phyloP scores from a whole-genome alignment of 2,113 vertebrate genomes.

The Raphicerus campestris region DNA sequence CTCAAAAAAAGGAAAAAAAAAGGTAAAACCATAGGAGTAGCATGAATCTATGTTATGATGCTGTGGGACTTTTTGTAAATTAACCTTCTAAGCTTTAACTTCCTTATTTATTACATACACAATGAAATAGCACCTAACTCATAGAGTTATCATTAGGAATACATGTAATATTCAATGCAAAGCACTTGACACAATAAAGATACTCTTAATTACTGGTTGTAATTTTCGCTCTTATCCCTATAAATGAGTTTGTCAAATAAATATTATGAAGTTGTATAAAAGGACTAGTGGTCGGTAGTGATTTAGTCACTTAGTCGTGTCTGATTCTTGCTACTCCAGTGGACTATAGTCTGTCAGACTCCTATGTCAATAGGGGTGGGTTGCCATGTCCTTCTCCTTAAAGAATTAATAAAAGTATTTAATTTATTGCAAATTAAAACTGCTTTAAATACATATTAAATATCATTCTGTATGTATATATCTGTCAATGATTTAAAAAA shows the following conservation, averaged over 20 bases:
- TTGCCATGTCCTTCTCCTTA: not conserved
- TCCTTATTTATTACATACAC: not conserved
- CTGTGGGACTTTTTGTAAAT: not conserved
- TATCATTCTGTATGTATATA: not conserved
- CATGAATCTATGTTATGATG: not conserved
- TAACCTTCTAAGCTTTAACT: not conserved
- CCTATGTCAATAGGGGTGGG: not conserved
- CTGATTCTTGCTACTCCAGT: not conserved
- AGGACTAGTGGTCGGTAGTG: not conserved
- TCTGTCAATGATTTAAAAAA: not conserved
- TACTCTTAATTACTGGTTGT: not conserved
- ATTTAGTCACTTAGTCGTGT: not conserved
- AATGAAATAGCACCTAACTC: not conserved
- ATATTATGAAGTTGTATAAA: not conserved
- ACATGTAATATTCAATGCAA: not conserved
- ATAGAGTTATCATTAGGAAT: not conserved
- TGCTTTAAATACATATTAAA: not conserved
- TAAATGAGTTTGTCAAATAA: not conserved
- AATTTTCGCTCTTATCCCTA: not conserved
- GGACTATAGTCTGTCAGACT: not conserved
- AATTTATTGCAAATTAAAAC: not conserved
- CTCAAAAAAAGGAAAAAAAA: not conserved
- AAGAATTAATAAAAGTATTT: not conserved
- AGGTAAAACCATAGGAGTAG: not conserved
- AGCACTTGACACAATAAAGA: not conserved